Conservation (phyloP, 2,113 vertebrate species). For the Microcebus ravelobensis region DNA sequence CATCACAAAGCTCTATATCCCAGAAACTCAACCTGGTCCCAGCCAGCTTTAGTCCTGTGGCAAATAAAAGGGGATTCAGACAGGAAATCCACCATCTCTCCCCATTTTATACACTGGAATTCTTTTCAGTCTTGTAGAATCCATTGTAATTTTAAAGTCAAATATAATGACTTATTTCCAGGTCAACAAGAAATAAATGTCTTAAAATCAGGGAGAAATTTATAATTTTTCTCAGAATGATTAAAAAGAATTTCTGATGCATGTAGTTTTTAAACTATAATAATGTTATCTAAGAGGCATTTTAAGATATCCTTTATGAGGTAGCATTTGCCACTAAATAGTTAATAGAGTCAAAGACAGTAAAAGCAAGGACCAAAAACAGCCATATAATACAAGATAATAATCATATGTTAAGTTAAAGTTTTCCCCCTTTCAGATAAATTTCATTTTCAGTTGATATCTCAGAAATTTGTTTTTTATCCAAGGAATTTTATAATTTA, state of each 20-base stretch:
- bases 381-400: background rate
- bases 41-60: background rate
- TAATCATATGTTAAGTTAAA: background rate
- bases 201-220: background rate
- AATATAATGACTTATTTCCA: background rate
- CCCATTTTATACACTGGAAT: background rate
- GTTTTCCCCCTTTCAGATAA: background rate
- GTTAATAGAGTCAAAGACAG: background rate
- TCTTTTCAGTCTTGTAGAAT: background rate
- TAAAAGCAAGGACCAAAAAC: background rate
- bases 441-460: background rate
- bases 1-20: background rate
- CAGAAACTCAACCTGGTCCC: background rate
- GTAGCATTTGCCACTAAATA: background rate
- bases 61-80: background rate
- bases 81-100: background rate
- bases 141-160: background rate
- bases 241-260: background rate
- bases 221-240: background rate
- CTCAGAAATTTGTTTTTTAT: background rate
- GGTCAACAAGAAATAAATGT: background rate
- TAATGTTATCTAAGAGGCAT: background rate
- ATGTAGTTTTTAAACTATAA: background rate
- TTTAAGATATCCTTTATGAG: background rate
- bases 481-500: background rate